These are phyloP conservation scores for Diuraphis noxia DNA, from an alignment of 1,140 invertebrate species.

Conservation along the genomic window DNA sequence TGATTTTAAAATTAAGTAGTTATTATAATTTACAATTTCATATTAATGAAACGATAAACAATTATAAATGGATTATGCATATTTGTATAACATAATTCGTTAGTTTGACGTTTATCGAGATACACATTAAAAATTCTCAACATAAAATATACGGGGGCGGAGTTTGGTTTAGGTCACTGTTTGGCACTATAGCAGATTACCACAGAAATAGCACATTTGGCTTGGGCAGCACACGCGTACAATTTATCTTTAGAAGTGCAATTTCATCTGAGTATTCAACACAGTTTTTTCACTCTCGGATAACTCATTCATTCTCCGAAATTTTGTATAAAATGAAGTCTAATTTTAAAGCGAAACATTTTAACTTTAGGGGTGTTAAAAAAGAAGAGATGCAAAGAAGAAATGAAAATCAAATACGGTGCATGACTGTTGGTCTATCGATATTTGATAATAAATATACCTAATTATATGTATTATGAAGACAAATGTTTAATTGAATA, in stretches of 20 bases:
- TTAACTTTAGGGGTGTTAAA: constrained; percentile 73
- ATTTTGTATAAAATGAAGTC: constrained; percentile 21
- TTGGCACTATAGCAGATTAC: constrained; percentile 44
- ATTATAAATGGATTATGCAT: neutral
- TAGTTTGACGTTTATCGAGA: constrained; percentile 3
- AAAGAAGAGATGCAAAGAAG: constrained; percentile 73
- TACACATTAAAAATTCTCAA: neutral
- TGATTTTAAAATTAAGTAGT: constrained; percentile 4
- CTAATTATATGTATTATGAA: neutral
- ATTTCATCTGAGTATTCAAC: constrained; percentile 35
- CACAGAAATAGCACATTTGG: constrained; percentile 53
- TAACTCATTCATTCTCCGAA: neutral
- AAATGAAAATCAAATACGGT: constrained; percentile 70
- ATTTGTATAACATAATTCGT: neutral
- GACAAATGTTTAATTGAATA: neutral
- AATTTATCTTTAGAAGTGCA: constrained; percentile 53
- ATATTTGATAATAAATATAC: neutral
- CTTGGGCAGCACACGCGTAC: constrained; percentile 36
- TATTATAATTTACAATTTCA: neutral
- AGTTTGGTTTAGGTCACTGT: constrained; percentile 50
- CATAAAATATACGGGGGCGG: constrained; percentile 28
- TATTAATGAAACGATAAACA: neutral
- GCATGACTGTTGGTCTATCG: constrained; percentile 72
- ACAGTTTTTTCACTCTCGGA: constrained; percentile 28
- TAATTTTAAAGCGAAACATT: constrained; percentile 7